phyloP scores from a whole-genome alignment of 92 coral and sea anemone genomes.

The Zoanthus solanderi region DNA sequence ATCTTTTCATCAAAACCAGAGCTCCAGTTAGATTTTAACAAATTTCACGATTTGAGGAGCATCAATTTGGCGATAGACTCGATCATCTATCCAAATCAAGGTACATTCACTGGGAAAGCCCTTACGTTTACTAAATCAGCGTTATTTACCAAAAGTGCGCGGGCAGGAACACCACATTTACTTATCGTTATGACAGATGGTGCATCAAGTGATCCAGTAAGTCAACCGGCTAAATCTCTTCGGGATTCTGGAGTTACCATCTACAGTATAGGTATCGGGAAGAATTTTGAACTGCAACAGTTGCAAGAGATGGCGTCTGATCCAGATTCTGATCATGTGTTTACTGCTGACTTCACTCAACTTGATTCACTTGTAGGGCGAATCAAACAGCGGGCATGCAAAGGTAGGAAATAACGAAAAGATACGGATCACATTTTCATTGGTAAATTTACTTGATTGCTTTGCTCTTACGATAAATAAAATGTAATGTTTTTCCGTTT shows the following conservation, averaged over 20 bases:
- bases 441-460: too few species aligned
- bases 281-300: constrained; percentile 27
- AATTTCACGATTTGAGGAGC: constrained; percentile 8
- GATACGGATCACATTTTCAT: too few species aligned
- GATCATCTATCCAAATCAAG: constrained; percentile 41
- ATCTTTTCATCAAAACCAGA: neutral
- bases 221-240: constrained; percentile 42
- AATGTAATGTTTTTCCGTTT: too few species aligned
- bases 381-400: constrained; percentile 63
- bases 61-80: constrained; percentile 21
- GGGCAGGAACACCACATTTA: constrained; percentile 35
- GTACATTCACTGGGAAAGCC: constrained; percentile 47
- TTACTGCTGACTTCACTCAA: constrained; percentile 67
- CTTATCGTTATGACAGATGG: constrained; percentile 17
- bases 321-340: constrained; percentile 68
- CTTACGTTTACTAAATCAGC: constrained; percentile 16
- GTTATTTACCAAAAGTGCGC: constrained; percentile 28
- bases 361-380: constrained; percentile 40
- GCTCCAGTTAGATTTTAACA: constrained; percentile 30
- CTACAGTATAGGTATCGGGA: constrained; percentile 51
- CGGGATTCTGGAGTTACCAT: too few species aligned
- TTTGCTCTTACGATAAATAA: too few species aligned
- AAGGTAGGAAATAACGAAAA: constrained; percentile 10
- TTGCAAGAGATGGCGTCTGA: constrained; percentile 71
- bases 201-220: too few species aligned